Conservation (phyloP, 2,888 invertebrate species). For the Octodonta nipae region DNA sequence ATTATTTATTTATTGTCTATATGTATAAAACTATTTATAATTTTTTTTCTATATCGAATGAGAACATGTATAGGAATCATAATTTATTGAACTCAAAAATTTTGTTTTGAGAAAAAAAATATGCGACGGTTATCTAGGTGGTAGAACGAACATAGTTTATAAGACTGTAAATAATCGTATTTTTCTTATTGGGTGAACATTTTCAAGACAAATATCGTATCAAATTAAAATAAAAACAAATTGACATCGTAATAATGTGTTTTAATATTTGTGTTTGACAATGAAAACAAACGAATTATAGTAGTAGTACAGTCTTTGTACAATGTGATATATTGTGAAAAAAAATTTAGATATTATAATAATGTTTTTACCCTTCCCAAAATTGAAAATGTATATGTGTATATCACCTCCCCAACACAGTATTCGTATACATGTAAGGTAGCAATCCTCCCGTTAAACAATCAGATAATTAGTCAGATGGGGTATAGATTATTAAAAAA, state of each 20-base stretch:
- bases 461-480: no score
- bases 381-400: background rate
- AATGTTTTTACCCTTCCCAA: no score
- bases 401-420: no score
- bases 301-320: slow-evolving; percentile 27
- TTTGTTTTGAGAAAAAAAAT: slow-evolving; percentile 17
- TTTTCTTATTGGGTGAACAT: no score
- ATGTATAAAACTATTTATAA: no score
- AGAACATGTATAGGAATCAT: slow-evolving; percentile 15
- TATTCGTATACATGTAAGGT: no score
- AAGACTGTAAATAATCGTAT: slow-evolving; percentile 25
- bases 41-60: slow-evolving; percentile 12
- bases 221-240: no score
- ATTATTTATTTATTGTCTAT: no score
- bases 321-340: slow-evolving; percentile 28
- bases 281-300: slow-evolving; percentile 25
- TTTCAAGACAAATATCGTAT: no score
- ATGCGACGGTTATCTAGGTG: background rate
- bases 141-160: slow-evolving; percentile 25
- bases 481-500: no score
- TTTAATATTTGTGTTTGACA: slow-evolving; percentile 10
- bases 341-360: no score
- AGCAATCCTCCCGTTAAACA: no score
- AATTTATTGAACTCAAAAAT: slow-evolving; percentile 18
- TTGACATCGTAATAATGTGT: slow-evolving; percentile 10